phyloP scores from a whole-genome alignment of 37 sponge, comb jelly and placozoan species.

The Petrosia ficiformis region DNA sequence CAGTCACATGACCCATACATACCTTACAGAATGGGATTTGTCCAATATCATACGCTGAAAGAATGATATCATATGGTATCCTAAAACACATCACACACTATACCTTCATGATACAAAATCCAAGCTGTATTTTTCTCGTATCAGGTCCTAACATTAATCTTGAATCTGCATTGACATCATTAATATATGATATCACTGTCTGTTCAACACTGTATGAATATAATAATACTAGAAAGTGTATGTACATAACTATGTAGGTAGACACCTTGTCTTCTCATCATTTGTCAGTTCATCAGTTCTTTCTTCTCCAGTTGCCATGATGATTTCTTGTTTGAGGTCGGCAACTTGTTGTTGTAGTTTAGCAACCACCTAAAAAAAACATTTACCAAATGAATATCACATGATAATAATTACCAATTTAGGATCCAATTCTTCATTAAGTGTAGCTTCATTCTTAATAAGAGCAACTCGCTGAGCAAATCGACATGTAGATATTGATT shows the following conservation, averaged over 20 bases:
- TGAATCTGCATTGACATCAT: conserved; percentile 69
- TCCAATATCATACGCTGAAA: not conserved
- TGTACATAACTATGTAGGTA: not conserved
- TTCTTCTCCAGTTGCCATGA: conserved; percentile 86
- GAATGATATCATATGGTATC: too few relatives aligned
- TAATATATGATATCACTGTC: conserved; percentile 70
- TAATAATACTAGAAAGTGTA: too few relatives aligned
- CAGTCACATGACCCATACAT: not conserved
- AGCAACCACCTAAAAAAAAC: conserved; percentile 64
- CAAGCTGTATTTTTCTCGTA: conserved; percentile 91
- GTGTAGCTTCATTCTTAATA: conserved; percentile 92
- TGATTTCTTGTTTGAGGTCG: conserved; percentile 84
- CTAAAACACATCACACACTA: too few relatives aligned
- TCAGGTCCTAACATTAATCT: conserved; percentile 75
- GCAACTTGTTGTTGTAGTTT: conserved; percentile 80
- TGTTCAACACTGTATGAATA: conserved; percentile 56
- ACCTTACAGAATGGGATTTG: conserved; percentile 13
- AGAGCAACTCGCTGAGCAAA: conserved; percentile 98
- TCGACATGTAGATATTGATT: conserved; percentile 96
- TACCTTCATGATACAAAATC: conserved; percentile 80
- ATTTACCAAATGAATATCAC: not conserved
- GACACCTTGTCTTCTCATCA: conserved; percentile 77
- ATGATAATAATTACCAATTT: conserved; percentile 56
- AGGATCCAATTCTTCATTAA: conserved; percentile 97
- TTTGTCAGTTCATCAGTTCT: conserved; percentile 79